Base-by-base conservation (phyloP, 1,140 invertebrate species). In the Ridgeia piscesae region DNA sequence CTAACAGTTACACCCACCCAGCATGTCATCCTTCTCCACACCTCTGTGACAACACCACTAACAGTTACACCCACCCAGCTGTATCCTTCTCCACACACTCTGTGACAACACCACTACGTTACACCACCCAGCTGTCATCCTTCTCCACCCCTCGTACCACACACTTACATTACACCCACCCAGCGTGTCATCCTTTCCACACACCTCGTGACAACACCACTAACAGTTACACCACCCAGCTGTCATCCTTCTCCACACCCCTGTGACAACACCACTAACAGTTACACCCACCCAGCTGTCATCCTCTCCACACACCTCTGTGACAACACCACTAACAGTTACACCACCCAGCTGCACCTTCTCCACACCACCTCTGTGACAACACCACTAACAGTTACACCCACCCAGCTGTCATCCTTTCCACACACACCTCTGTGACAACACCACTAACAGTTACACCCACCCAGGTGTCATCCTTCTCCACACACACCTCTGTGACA, bases 101-200 rank as follows among this genome's bases (percentile, higher is more conserved):
- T 98, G 95, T 77, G 58, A 77, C 58, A 34, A 96, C 96, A 92
- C n/a, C 93, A 94, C 93, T 94, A 94, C 34, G n/a, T n/a, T n/a
- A 77, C 58, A 77, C 58, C 14, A 4, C 2, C 99, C 11, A 99
- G 96, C n/a, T 0, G 98, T 97, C 97, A 94, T 98, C 97, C 96
- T 99, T 99, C 96, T 99, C 99, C 91, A 99, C 97, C 95, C 98
- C n/a, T n/a, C n/a, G n/a, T n/a, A n/a, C n/a, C n/a, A n/a, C n/a
- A 99, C 27, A 99, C 97, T 34, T 21, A 77, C 58, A 77, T n/a
- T n/a, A n/a, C n/a, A n/a, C n/a, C 58, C 4, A 31, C 58, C 6
- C 27, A 77, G 58, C 27, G n/a, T 77, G 27, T 77, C 58, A 77
- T 77, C 58, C 42, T 42, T 42, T 11, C 11, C 42, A 4, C 4